A percentile compares a stretch with the other conserved stretches of the same genome.
These are phyloP conservation scores for Tanypteryx hageni DNA, from an alignment of 2,888 invertebrate species.

Conservation along the genomic window DNA sequence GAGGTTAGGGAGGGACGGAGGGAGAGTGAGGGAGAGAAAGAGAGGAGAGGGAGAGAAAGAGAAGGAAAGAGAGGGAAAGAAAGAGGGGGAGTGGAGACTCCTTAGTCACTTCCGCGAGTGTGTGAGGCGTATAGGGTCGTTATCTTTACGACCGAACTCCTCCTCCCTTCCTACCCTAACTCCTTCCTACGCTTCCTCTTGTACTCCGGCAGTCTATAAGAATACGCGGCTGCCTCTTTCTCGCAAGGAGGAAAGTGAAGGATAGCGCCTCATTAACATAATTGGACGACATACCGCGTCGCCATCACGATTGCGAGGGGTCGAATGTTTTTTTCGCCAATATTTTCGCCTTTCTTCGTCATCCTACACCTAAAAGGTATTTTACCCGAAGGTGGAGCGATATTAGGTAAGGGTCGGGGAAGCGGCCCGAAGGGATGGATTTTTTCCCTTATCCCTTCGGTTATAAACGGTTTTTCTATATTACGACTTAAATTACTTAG, in stretches of 20 bases:
- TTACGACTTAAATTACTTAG: not conserved
- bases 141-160: not conserved
- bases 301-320: not conserved
- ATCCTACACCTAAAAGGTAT: not conserved
- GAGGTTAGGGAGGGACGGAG: not conserved
- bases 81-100: not conserved
- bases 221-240: not conserved
- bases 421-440: not conserved
- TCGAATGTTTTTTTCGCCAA: not conserved
- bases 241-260: not conserved
- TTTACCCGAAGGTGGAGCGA: not conserved
- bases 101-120: slow-evolving; percentile 13
- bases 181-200: not conserved
- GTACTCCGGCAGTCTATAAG: not conserved
- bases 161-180: not conserved
- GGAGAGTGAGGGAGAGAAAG: not conserved
- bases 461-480: not conserved
- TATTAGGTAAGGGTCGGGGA: not conserved
- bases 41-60: not conserved
- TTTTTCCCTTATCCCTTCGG: not conserved
- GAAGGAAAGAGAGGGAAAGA: not conserved
- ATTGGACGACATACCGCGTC: slow-evolving; percentile 10
- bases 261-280: not conserved
- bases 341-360: not conserved
- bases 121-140: slow-evolving; percentile 7